Percentiles rank a stretch among this genome's conserved stretches.
These are phyloP conservation scores for Phoeniculus purpureus DNA, from an alignment of 2,797 vertebrate genomes.

Conservation along the genomic window DNA sequence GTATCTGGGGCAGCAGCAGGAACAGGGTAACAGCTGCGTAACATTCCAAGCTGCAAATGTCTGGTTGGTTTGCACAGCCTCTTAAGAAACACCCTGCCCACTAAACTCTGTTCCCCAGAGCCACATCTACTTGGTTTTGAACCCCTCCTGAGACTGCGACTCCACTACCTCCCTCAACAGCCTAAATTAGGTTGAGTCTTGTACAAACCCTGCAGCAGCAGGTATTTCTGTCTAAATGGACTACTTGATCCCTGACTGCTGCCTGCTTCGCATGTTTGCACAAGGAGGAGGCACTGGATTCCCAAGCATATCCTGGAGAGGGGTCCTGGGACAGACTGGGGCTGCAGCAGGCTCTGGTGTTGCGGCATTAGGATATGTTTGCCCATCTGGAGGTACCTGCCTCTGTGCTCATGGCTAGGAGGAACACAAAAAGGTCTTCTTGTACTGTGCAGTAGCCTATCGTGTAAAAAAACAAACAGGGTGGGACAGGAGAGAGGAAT, in stretches of 20 bases:
- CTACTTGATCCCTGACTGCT: background rate
- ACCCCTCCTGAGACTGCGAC: too few species aligned
- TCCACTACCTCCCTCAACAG: too few species aligned
- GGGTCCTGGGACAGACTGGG: background rate
- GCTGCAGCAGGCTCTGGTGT: background rate
- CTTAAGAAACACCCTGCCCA: background rate
- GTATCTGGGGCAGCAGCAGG: background rate
- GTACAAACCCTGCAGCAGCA: background rate
- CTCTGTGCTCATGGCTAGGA: background rate
- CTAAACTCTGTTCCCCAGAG: too few species aligned
- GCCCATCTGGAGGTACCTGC: background rate
- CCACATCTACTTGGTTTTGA: too few species aligned
- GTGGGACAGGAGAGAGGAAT: constrained; percentile 8
- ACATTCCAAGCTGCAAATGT: background rate
- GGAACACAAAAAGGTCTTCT: background rate
- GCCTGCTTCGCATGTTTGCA: background rate
- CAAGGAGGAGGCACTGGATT: background rate
- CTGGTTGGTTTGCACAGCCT: background rate
- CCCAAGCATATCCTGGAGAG: background rate
- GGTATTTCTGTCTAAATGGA: constrained; percentile 26
- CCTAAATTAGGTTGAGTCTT: background rate
- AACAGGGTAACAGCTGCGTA: background rate
- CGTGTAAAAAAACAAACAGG: background rate
- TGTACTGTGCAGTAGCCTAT: background rate
- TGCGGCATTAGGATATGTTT: background rate